These are phyloP conservation scores for Archaeoteleia sp. DNA, from an alignment of 2,888 invertebrate genomes.

Conservation along the genomic window DNA sequence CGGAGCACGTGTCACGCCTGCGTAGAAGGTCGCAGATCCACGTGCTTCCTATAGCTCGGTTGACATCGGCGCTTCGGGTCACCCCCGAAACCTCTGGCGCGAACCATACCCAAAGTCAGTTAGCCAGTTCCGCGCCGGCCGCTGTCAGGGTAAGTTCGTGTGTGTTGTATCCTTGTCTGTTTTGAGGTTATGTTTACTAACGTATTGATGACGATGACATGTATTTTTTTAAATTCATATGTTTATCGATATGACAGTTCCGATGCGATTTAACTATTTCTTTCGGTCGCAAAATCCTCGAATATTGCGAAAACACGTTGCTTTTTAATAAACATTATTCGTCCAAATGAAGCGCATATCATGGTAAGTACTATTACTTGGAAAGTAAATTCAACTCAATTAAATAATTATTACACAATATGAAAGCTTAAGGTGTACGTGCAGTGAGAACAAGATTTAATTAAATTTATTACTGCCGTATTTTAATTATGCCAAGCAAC, in stretches of 20 bases:
- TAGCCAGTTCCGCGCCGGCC: constrained; percentile 73
- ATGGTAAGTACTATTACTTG: neutral
- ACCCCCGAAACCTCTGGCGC: constrained; percentile 51
- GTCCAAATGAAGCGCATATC: neutral
- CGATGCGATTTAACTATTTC: constrained; percentile 21
- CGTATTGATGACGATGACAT: constrained; percentile 33
- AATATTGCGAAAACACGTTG: constrained; percentile 7
- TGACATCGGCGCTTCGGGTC: constrained; percentile 45
- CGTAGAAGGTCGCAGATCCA: constrained; percentile 55
- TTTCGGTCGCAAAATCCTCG: constrained; percentile 15
- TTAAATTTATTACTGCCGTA: no score
- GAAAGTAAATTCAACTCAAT: no score
- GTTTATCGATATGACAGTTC: constrained; percentile 42
- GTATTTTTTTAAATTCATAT: constrained; percentile 8
- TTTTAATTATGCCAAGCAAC: no score
- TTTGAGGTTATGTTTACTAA: constrained; percentile 61
- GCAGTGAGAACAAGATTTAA: no score
- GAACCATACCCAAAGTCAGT: constrained; percentile 52
- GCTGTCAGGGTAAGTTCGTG: constrained; percentile 70
- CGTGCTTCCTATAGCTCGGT: constrained; percentile 58
- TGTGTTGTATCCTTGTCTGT: constrained; percentile 36
- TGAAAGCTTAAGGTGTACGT: no score
- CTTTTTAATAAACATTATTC: neutral
- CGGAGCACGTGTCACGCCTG: constrained; percentile 58
- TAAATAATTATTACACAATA: no score